Evolutionary conservation across 2,113 vertebrate species (phyloP).

Genomic region (Microtus pennsylvanicus): DNA sequence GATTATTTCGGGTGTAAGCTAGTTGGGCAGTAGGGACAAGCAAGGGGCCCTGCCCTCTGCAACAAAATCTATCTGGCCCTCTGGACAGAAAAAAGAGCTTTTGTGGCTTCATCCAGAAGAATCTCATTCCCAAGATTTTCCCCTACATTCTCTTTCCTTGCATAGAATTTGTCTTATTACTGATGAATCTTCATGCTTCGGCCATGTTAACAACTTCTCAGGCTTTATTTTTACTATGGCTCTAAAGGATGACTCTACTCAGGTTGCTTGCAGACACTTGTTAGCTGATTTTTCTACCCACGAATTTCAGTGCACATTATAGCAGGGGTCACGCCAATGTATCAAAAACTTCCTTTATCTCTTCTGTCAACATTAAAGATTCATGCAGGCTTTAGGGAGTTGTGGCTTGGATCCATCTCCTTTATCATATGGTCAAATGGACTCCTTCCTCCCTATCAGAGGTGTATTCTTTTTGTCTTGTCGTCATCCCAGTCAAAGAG

Average conservation of each 20-base stretch:
- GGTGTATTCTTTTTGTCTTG: neutral
- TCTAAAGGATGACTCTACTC: neutral
- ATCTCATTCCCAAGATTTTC: neutral
- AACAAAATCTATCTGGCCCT: neutral
- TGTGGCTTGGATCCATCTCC: neutral
- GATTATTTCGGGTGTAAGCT: too few species aligned
- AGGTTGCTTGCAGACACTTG: neutral
- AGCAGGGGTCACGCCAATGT: neutral
- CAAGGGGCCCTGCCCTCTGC: too few species aligned
- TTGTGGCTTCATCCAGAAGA: neutral
- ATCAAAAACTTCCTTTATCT: neutral
- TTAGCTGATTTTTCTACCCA: neutral
- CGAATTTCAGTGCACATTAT: neutral
- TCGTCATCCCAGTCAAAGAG: neutral
- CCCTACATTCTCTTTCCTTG: neutral
- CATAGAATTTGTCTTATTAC: neutral
- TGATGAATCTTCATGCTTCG: neutral
- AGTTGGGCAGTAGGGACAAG: too few species aligned
- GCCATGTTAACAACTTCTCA: neutral
- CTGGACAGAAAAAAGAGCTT: neutral
- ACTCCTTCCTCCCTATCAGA: neutral
- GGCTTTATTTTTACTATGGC: neutral
- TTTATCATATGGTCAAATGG: neutral
- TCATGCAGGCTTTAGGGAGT: neutral
- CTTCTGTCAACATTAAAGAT: neutral